Evolutionary conservation across 2,888 invertebrate genomes (phyloP).

Genomic region (Brassicogethes aeneus): DNA sequence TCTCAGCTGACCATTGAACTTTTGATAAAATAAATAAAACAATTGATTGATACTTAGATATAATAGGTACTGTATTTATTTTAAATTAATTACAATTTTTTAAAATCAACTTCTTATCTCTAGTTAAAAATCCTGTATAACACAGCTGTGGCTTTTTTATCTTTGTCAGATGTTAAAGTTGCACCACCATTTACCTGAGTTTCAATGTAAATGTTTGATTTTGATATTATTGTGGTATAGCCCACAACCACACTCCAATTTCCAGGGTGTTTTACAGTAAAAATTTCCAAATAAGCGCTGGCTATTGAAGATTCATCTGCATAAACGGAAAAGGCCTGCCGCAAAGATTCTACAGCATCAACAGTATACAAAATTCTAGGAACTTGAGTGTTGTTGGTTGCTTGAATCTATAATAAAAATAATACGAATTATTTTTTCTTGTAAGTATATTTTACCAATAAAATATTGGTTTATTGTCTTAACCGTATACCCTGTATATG

Average conservation of each 20-base stretch:
- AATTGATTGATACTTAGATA: too few relatives aligned
- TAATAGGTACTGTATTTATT: too few relatives aligned
- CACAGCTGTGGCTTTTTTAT: neutral
- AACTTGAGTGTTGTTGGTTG: conserved; percentile 10
- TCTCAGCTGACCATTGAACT: too few relatives aligned
- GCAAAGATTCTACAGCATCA: conserved; percentile 11
- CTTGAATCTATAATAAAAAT: conserved; percentile 9
- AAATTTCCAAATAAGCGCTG: conserved; percentile 8
- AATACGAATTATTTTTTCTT: too few relatives aligned
- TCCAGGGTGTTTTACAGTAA: conserved; percentile 8
- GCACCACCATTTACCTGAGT: neutral
- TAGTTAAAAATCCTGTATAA: conserved; percentile 4
- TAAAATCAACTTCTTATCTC: too few relatives aligned
- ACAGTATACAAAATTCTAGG: conserved; percentile 8
- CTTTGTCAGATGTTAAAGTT: neutral
- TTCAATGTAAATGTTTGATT: conserved; percentile 9
- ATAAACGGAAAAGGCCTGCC: conserved; percentile 9
- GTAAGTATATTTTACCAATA: too few relatives aligned
- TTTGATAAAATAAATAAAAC: too few relatives aligned
- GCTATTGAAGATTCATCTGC: conserved; percentile 5
- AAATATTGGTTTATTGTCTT: too few relatives aligned
- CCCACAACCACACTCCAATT: conserved; percentile 11
- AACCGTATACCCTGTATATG: too few relatives aligned
- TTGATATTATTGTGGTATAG: conserved; percentile 6
- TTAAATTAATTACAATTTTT: too few relatives aligned